A percentile compares a stretch with the other conserved stretches of the same genome.
Evolutionary conservation across 2,888 invertebrate genomes (phyloP).

Genomic region (Campoplex capitator): DNA sequence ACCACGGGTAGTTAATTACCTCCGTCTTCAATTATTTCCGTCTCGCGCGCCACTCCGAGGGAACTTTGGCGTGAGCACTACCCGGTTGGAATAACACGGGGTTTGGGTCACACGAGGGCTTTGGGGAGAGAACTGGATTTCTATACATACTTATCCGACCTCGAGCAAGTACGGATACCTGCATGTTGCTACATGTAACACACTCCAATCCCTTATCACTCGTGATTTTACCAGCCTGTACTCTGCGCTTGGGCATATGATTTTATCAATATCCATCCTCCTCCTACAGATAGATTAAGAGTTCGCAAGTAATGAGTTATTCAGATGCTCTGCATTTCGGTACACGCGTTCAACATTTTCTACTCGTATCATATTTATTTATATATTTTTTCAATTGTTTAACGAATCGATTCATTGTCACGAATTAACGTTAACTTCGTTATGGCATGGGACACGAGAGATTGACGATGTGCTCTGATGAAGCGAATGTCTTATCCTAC

Average conservation of each 20-base stretch:
- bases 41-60: conserved; percentile 80
- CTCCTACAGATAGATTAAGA: conserved; percentile 38
- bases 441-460: background rate
- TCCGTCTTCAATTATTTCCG: conserved; percentile 82
- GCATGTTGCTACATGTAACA: conserved; percentile 6
- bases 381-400: background rate
- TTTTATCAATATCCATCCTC: conserved; percentile 54
- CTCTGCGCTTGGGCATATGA: conserved; percentile 23
- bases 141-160: conserved; percentile 5
- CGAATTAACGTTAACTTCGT: background rate
- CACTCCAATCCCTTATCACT: conserved; percentile 45
- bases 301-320: conserved; percentile 21
- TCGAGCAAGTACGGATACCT: background rate
- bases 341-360: background rate
- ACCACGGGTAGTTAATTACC: conserved; percentile 81
- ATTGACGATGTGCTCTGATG: conserved; percentile 22
- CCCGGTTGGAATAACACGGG: conserved; percentile 49
- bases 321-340: background rate
- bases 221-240: conserved; percentile 14
- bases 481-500: background rate
- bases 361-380: background rate
- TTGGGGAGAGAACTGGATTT: conserved; percentile 28
- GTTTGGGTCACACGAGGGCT: conserved; percentile 45
- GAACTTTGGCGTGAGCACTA: conserved; percentile 72
- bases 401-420: conserved; percentile 20